Base-by-base conservation (phyloP, 2,797 vertebrate species). In the Microctenopoma lineatum region DNA sequence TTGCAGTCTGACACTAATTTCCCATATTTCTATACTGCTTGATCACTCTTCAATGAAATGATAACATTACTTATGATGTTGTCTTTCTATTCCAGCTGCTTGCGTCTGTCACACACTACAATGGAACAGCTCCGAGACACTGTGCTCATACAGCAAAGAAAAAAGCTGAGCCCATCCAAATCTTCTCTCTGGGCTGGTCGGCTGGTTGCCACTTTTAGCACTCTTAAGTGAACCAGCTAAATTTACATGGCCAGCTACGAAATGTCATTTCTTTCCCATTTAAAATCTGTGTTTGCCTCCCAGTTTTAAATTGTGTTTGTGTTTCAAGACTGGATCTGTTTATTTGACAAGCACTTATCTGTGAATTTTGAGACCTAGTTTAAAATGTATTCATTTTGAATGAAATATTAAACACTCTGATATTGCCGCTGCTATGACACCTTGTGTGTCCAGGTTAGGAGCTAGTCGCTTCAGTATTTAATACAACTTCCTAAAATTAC, bases 181-280 rank as follows among this genome's bases (percentile, higher is more conserved):
- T 60, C 53, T 57, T 54, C 21, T 73, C 50, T 51, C 41, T 46
- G n/a, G 29, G 42, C 41, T 18, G 47, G 48, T 70, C 5, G 21
- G 66, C 59, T 47, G 32, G 21, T 56, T 69, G 80, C 53, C 59
- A 67, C 41, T 80, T 84, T 81, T 77, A 67, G 48, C 77, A 53
- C 58, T 78, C 54, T 63, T 76, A 52, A 51, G 72, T 75, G 75
- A 70, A 80, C 82, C 62, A 55, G 39, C 59, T 72, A 52, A 84
- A 81, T 79, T 39, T 70, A 75, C 36, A 58, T 64, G 54, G 51
- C 71, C 61, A 66, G 69, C 72, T 67, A 74, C 59, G 53, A 78
- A 84, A 85, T 70, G 65, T 50, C 56, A 77, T 64, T 75, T 78
- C 29, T 57, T 39, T 77, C 36, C 34, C 36, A 59, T 70, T 69